Base-by-base conservation (phyloP, 2,113 vertebrate species). In the Eurypyga helias region DNA sequence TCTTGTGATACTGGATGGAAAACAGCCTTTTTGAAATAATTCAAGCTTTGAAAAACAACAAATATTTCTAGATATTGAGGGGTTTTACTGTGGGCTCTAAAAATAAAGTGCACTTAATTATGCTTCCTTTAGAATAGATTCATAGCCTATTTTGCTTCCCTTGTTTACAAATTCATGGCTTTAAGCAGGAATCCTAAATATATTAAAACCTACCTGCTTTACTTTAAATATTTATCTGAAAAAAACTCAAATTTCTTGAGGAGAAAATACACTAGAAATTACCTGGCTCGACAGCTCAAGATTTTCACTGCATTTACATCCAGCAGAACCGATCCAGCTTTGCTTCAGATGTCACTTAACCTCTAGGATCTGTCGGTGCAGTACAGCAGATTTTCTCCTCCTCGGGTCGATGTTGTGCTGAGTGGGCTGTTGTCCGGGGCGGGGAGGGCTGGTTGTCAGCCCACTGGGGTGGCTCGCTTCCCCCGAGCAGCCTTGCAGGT, bases 1-100 rank as follows among this genome's bases (percentile, higher is more conserved):
- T 93, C 52, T 81, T 96, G 71, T 93, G 86, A 81, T 92, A 93
- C 0, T 87, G 64, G 41, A 70, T 73, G 64, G 51, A 73, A 96
- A 95, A 64, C 5, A 34, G 29, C 33, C 57, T 76, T 51, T 87
- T 25, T 70, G 26, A 84, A 87, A 45, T 69, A 43, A 43, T 1
- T 55, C n/a, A 71, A 41, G 18, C 14, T 29, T 79, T 91, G 60
- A 51, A 96, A 96, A 90, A 29, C 57, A 84, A 38, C 38, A 66
- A 31, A 79, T 28, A 15, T 87, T 75, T 83, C 51, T 79, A 38
- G 20, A 14, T 87, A 5, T 31, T 87, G 64, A 38, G 33, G 18
- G 8, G 5, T 88, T 93, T 77, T 72, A 66, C 70, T 55, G 34
- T 62, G 48, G n/a, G 29, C 52, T 91, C 49, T 72, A 72, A 85